Evolutionary conservation across 2,888 invertebrate species (phyloP).

Genomic region (Palloptera scutellata): DNA sequence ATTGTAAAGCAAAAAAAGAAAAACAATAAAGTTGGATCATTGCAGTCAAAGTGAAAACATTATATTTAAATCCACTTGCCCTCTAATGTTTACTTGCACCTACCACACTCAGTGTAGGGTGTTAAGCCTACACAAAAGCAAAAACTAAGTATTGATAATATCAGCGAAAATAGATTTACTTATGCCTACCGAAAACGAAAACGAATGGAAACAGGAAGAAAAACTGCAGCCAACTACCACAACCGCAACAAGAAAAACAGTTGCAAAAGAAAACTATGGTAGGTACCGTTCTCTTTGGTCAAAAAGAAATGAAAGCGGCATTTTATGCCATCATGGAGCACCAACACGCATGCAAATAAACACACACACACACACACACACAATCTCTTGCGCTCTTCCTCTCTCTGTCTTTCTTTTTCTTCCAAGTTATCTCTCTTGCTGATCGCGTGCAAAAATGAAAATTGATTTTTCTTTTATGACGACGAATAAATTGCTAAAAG

Average conservation of each 20-base stretch:
- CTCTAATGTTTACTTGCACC: no score
- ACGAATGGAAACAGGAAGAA: constrained; percentile 7
- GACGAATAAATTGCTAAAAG: constrained; percentile 40
- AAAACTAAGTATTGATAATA: no score
- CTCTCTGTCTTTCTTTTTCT: not conserved
- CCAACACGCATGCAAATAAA: not conserved
- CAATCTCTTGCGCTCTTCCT: constrained; percentile 1
- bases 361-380: constrained; percentile 3
- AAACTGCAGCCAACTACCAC: not conserved
- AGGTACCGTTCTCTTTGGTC: constrained; percentile 21
- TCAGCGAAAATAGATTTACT: constrained; percentile 1
- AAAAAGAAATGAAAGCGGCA: constrained; percentile 2
- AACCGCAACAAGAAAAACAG: not conserved
- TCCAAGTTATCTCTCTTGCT: constrained; percentile 1
- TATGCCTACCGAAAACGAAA: constrained; percentile 12
- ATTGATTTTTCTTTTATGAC: constrained; percentile 8
- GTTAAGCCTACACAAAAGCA: no score
- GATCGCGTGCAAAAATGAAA: not conserved
- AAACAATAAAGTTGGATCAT: no score
- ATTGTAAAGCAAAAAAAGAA: no score
- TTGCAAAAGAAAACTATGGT: constrained; percentile 14
- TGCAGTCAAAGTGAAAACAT: no score
- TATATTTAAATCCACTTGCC: no score
- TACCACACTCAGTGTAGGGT: no score
- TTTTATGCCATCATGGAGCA: no score